Conservation (phyloP, 2,797 vertebrate species). For the Acanthurus lineatus region DNA sequence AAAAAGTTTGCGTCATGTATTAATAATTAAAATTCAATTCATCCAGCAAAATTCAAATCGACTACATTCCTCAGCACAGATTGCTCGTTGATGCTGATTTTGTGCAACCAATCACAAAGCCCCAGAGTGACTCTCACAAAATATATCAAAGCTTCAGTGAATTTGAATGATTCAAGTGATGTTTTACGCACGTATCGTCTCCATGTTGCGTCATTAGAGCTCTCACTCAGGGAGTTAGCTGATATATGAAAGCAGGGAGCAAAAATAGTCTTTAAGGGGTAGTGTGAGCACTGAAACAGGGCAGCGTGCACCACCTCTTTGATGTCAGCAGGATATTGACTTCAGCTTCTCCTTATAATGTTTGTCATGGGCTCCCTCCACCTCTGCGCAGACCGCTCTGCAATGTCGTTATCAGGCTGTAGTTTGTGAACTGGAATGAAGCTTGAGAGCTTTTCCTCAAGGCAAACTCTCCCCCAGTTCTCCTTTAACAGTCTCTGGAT, state of each 20-base stretch:
- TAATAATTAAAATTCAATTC: neutral
- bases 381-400: neutral
- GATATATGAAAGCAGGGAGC: constrained; percentile 44
- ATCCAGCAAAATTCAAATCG: neutral
- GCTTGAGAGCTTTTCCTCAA: neutral
- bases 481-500: neutral
- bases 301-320: constrained; percentile 56
- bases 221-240: constrained; percentile 45
- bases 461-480: neutral
- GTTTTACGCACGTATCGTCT: constrained; percentile 59
- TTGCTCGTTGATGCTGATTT: constrained; percentile 28
- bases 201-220: constrained; percentile 57
- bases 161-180: constrained; percentile 35
- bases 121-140: constrained; percentile 12
- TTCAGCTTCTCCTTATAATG: constrained; percentile 39
- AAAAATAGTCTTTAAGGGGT: constrained; percentile 52
- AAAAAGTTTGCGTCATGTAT: neutral
- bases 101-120: constrained; percentile 20
- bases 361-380: constrained; percentile 46
- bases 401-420: constrained; percentile 25
- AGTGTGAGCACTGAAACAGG: constrained; percentile 58
- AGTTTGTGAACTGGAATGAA: constrained; percentile 25
- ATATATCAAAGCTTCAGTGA: constrained; percentile 24
- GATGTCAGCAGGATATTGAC: constrained; percentile 71
- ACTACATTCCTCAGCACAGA: neutral